phyloP scores from a whole-genome alignment of 2,797 vertebrate genomes.

The Hybognathus amarus region DNA sequence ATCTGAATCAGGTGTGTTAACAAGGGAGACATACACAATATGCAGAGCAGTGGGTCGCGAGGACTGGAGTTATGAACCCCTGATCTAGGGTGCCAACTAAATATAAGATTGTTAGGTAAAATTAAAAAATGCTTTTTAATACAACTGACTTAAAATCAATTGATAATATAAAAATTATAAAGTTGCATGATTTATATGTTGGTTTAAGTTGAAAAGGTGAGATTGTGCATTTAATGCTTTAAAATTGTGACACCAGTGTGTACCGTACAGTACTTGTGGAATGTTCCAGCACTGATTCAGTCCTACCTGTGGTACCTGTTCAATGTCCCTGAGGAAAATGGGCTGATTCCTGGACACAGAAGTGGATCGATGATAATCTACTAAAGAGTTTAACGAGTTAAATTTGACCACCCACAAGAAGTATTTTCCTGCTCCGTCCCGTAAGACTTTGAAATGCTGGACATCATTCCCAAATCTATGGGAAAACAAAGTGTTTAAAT shows the following conservation, averaged over 20 bases:
- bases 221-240: conserved; percentile 16
- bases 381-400: conserved; percentile 87
- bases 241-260: background rate
- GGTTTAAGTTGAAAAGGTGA: background rate
- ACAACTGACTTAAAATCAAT: background rate
- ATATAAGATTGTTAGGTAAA: background rate
- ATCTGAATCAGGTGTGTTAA: too few species aligned
- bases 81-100: background rate
- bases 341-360: conserved; percentile 89
- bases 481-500: background rate
- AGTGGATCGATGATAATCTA: conserved; percentile 88
- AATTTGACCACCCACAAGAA: conserved; percentile 92
- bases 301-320: conserved; percentile 85
- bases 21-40: too few species aligned
- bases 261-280: background rate
- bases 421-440: conserved; percentile 87
- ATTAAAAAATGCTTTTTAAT: background rate
- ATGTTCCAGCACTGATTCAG: background rate
- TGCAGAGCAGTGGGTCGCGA: too few species aligned
- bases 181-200: background rate
- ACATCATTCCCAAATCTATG: conserved; percentile 86
- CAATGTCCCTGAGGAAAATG: conserved; percentile 88
- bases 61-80: too few species aligned
- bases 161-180: background rate
- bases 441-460: conserved; percentile 89